These are phyloP conservation scores for Galerucella nymphaeae DNA, from an alignment of 2,888 invertebrate species.

Conservation along the genomic window DNA sequence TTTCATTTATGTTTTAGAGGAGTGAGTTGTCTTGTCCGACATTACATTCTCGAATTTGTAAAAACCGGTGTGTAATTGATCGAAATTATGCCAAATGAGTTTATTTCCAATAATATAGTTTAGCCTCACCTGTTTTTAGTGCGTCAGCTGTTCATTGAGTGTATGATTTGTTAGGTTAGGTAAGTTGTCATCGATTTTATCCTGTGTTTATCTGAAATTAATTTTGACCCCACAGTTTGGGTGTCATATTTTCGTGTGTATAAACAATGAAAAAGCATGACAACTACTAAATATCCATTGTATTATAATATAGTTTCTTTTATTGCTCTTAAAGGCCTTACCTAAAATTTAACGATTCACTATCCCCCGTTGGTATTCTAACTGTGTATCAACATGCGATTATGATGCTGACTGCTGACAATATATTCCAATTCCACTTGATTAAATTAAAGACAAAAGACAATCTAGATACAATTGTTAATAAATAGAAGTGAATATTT, in stretches of 20 bases:
- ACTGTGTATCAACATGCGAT: slow-evolving; percentile 35
- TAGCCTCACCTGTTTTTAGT: slow-evolving; percentile 5
- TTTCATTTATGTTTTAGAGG: slow-evolving; percentile 11
- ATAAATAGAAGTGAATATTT: not conserved
- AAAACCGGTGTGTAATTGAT: not conserved
- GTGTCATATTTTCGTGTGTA: not conserved
- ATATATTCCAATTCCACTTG: slow-evolving; percentile 26
- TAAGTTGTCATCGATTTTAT: slow-evolving; percentile 20
- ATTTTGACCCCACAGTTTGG: not conserved
- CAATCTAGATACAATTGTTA: not conserved
- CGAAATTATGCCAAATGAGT: slow-evolving; percentile 11
- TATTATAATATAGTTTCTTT: slow-evolving; percentile 18
- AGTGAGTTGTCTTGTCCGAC: slow-evolving; percentile 12
- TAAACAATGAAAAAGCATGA: slow-evolving; percentile 4
- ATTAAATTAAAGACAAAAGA: slow-evolving; percentile 22
- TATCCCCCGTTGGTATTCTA: slow-evolving; percentile 13
- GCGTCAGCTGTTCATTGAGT: not conserved
- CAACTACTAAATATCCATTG: not conserved
- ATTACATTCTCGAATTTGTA: slow-evolving; percentile 1
- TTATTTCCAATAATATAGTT: slow-evolving; percentile 5
- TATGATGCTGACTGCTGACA: slow-evolving; percentile 17
- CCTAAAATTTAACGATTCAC: slow-evolving; percentile 44
- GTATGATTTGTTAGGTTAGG: slow-evolving; percentile 22
- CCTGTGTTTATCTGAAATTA: not conserved
- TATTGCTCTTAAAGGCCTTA: slow-evolving; percentile 36